phyloP scores from a whole-genome alignment of 2,113 vertebrate genomes.

The Limnothrissa miodon region DNA sequence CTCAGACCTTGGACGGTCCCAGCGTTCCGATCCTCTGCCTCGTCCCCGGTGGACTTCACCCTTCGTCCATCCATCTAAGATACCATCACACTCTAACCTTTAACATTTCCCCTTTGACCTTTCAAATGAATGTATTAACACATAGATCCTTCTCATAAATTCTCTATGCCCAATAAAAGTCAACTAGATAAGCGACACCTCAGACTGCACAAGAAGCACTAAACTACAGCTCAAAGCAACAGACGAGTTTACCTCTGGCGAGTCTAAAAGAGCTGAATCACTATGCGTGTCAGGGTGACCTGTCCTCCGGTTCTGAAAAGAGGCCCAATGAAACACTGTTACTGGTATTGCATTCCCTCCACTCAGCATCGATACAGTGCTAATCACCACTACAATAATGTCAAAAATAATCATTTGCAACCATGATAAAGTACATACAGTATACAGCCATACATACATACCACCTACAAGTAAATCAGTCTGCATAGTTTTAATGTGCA shows the following conservation, averaged over 20 bases:
- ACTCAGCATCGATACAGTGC: neutral
- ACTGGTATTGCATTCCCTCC: neutral
- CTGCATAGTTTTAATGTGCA: neutral
- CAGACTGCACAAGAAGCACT: no score
- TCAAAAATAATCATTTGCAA: neutral
- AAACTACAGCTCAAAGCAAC: neutral
- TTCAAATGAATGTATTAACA: neutral
- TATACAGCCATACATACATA: no score
- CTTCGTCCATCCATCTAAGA: constrained; percentile 65
- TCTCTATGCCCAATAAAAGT: neutral
- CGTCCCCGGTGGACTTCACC: constrained; percentile 73
- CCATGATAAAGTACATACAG: neutral
- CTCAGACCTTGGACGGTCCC: constrained; percentile 39
- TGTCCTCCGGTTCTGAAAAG: constrained; percentile 66
- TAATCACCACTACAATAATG: neutral
- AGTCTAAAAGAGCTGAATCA: constrained; percentile 70
- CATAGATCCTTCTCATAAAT: neutral
- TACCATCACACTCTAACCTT: constrained; percentile 12
- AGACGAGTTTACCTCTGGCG: constrained; percentile 62
- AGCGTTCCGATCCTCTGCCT: constrained; percentile 36
- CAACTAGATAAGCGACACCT: neutral
- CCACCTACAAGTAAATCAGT: neutral
- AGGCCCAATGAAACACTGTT: neutral
- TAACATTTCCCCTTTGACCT: neutral
- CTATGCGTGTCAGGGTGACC: constrained; percentile 71